Evolutionary conservation across 92 coral and sea anemone genomes (phyloP), one percentile per base, ranked within the genome.

Genomic region (Epizoanthus stellaris): DNA sequence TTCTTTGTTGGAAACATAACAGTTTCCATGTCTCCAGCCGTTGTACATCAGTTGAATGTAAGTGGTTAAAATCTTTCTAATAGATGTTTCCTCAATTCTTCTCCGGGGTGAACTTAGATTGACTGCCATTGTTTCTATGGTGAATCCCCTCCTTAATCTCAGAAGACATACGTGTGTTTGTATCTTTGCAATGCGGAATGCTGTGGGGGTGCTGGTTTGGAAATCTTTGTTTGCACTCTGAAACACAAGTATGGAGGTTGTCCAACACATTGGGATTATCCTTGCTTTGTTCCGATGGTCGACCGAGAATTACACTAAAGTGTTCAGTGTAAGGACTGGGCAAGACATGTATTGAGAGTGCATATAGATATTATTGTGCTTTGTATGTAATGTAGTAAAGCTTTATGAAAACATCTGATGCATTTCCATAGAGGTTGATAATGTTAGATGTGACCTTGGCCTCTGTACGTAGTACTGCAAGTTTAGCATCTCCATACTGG

Each of bases 401-500:
- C 36, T 30, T 30, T 30, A 30, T 1, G 36, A 1, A 30, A 30
- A 30, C 36, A 30, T 30, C 36, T 30, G 36, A 30, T 61, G 19
- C 67, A 61, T 61, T 61, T 61, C 67, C 67, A 14, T 17, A n/a
- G 16, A 61, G 67, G 67, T 61, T 61, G 10, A n/a, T 17, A 61
- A 61, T 61, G 64, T 59, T 59, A 13, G 64, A 59, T 4, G 10
- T 59, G 64, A 59, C 64, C n/a, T 59, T 6, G 64, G 64, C 9
- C 64, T 59, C 9, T 59, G 64, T 4, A 59, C 9, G 64, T 60
- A 89, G 67, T 23, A 74, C 45, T 19, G 88, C 57, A 36, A 89
- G 16, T 23, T 85, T 73, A 3, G 84, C 39, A 4, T 89, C 92
- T 38, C 86, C 87, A 89, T 43, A 80, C 17, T 52, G 67, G 56